phyloP scores from a whole-genome alignment of 2,888 invertebrate species.

The Amitus sp. region DNA sequence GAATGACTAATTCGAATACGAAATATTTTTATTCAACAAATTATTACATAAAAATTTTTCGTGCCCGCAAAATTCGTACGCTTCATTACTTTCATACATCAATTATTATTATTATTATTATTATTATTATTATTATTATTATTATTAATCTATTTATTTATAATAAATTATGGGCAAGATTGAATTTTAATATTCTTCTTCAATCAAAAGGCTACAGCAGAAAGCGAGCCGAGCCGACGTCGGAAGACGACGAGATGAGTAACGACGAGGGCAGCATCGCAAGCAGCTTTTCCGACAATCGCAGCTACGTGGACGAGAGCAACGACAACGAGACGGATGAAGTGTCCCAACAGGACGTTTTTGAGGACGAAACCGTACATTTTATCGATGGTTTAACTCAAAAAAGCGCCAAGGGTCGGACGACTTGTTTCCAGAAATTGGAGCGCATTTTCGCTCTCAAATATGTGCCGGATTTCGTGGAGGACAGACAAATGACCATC shows the following conservation, averaged over 20 bases:
- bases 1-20: too few species aligned
- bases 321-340: slow-evolving; percentile 70
- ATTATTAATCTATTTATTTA: too few species aligned
- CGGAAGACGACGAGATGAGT: slow-evolving; percentile 81
- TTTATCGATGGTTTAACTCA: slow-evolving; percentile 89
- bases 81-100: too few species aligned
- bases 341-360: slow-evolving; percentile 73
- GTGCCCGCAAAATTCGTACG: too few species aligned
- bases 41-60: too few species aligned
- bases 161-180: too few species aligned
- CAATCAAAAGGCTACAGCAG: slow-evolving; percentile 49
- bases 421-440: slow-evolving; percentile 76
- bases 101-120: too few species aligned
- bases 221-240: slow-evolving; percentile 72
- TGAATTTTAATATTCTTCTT: too few species aligned
- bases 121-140: too few species aligned
- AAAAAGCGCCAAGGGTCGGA: slow-evolving; percentile 86
- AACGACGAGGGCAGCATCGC: slow-evolving; percentile 85
- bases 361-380: slow-evolving; percentile 90
- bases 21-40: too few species aligned
- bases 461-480: slow-evolving; percentile 79
- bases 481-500: slow-evolving; percentile 80
- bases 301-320: slow-evolving; percentile 72
- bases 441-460: slow-evolving; percentile 82
- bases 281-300: slow-evolving; percentile 81